Evolutionary conservation across 2,797 vertebrate species (phyloP).

Genomic region (Chelon auratus): DNA sequence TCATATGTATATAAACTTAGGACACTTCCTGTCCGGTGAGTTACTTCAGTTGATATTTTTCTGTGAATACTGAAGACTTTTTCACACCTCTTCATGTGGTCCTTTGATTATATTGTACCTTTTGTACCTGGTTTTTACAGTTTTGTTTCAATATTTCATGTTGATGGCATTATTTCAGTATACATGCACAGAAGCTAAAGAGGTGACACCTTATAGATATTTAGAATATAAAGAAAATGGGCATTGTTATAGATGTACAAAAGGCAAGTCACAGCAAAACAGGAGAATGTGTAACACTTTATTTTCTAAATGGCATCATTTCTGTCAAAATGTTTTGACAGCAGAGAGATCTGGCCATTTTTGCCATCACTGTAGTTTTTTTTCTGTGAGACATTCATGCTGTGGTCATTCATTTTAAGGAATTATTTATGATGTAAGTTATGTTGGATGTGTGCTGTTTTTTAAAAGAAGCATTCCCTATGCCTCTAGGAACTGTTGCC

Average conservation of each 20-base stretch:
- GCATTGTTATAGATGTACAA: constrained; percentile 73
- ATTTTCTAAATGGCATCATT: constrained; percentile 71
- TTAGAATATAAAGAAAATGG: constrained; percentile 77
- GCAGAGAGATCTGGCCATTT: constrained; percentile 80
- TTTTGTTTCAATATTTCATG: constrained; percentile 87
- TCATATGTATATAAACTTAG: constrained; percentile 99
- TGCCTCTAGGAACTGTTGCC: constrained; percentile 85
- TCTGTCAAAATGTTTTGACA: constrained; percentile 73
- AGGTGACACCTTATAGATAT: constrained; percentile 69
- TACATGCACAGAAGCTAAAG: constrained; percentile 72
- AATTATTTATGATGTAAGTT: constrained; percentile 89
- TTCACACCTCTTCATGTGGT: constrained; percentile 91
- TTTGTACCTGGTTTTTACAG: constrained; percentile 89
- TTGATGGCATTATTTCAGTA: constrained; percentile 89
- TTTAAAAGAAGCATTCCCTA: constrained; percentile 85
- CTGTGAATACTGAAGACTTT: constrained; percentile 95
- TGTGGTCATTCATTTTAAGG: constrained; percentile 84
- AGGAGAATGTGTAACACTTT: constrained; percentile 63
- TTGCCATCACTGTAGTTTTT: constrained; percentile 80
- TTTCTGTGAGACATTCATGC: constrained; percentile 82
- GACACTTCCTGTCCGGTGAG: constrained; percentile 93
- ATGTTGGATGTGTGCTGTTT: constrained; percentile 85
- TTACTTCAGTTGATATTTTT: constrained; percentile 94
- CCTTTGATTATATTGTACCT: constrained; percentile 87
- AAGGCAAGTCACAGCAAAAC: constrained; percentile 63